Percentiles rank a stretch among this genome's conserved stretches.
phyloP scores from a whole-genome alignment of 2,888 invertebrate species.

The Ischnus inquisitorius region DNA sequence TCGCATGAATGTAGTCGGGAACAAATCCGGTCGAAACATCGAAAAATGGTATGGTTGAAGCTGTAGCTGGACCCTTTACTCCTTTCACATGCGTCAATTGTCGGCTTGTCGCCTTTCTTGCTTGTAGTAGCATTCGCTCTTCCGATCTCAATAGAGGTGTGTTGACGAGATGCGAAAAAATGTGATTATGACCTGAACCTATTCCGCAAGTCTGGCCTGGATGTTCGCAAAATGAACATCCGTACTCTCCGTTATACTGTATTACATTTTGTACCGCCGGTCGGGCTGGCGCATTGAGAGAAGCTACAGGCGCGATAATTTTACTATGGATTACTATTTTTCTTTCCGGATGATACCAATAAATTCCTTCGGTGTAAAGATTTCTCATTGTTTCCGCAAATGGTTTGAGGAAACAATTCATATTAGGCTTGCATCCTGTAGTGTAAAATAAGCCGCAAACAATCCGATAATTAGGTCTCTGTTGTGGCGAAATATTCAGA shows the following conservation, averaged over 20 bases:
- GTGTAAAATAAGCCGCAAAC: conserved; percentile 44
- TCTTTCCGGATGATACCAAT: conserved; percentile 49
- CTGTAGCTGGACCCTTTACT: conserved; percentile 47
- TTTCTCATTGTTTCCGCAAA: conserved; percentile 40
- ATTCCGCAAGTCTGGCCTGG: conserved; percentile 47
- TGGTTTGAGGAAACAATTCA: conserved; percentile 53
- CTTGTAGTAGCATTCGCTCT: conserved; percentile 3
- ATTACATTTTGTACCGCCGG: conserved; percentile 57
- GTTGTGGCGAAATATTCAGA: conserved; percentile 36
- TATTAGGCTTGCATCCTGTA: conserved; percentile 35
- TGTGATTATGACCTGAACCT: background rate
- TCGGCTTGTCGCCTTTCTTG: background rate
- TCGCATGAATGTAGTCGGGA: conserved; percentile 49
- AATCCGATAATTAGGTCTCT: conserved; percentile 36
- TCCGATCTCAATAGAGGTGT: conserved; percentile 16
- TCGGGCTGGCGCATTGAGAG: conserved; percentile 45
- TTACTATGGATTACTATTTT: conserved; percentile 7
- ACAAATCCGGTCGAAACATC: conserved; percentile 36
- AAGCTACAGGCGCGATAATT: conserved; percentile 31
- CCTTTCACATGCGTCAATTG: conserved; percentile 30
- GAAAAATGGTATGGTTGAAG: conserved; percentile 30
- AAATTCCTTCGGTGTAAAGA: conserved; percentile 27
- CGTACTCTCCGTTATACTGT: conserved; percentile 50
- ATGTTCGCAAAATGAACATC: conserved; percentile 62
- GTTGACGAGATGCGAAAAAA: background rate